phyloP scores from a whole-genome alignment of 2,888 invertebrate genomes.

The Sycophila texana region DNA sequence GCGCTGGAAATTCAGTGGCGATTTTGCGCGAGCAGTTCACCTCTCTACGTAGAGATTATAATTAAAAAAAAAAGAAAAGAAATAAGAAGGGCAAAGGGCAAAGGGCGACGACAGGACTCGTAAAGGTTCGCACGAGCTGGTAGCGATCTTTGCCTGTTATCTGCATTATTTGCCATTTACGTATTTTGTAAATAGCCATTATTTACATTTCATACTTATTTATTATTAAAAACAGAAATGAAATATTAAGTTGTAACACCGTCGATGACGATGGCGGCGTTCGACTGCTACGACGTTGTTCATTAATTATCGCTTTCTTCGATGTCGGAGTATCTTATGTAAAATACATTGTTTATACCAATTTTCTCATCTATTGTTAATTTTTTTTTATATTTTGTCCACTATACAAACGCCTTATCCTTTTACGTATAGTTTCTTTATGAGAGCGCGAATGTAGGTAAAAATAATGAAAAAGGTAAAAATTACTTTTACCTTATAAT shows the following conservation, averaged over 20 bases:
- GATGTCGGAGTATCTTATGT: conserved; percentile 72
- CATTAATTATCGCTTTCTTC: conserved; percentile 61
- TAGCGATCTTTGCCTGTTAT: conserved; percentile 70
- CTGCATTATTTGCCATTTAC: conserved; percentile 72
- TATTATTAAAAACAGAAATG: conserved; percentile 67
- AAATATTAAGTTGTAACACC: conserved; percentile 37
- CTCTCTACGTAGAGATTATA: conserved; percentile 30
- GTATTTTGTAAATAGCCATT: conserved; percentile 75
- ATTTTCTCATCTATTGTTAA: conserved; percentile 14
- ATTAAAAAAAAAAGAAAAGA: conserved; percentile 41
- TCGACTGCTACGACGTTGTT: conserved; percentile 51
- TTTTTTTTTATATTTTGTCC: not conserved
- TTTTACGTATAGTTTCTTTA: too few species aligned
- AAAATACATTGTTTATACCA: conserved; percentile 74
- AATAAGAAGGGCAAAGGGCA: not conserved
- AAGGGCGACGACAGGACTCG: not conserved
- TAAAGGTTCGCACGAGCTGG: conserved; percentile 42
- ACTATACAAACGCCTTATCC: not conserved
- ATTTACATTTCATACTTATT: conserved; percentile 75
- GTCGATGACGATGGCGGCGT: conserved; percentile 35
- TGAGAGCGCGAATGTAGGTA: too few species aligned
- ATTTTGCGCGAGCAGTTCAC: conserved; percentile 49
- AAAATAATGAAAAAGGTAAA: too few species aligned
- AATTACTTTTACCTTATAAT: too few species aligned
- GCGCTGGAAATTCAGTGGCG: conserved; percentile 39